Base-by-base conservation (phyloP, 2,797 vertebrate species). In the Gallirallus australis region DNA sequence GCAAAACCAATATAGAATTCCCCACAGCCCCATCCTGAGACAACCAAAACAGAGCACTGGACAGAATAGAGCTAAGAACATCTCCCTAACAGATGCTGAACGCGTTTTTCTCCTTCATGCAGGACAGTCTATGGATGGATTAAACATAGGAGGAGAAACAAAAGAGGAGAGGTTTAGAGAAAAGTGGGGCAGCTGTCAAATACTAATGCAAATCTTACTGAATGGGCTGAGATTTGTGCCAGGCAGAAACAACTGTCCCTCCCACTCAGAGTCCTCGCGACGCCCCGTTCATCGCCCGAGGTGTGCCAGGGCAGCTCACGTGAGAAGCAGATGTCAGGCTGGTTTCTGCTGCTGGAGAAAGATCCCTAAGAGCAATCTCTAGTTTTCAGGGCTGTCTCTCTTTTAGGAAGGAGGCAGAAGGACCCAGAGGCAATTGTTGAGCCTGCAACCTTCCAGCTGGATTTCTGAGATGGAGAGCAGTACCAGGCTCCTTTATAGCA, bases 401-500 rank as follows among this genome's bases (percentile, higher is more conserved):
- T 87, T 86, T 59, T 12, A 73, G 66, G 39, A 84, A 73, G 66
- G 39, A 84, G 90, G 85, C 77, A 86, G 73, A 82, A 96, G 71
- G 52, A 89, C 45, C 3, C 61, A 60, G 75, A 71, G 78, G 79
- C 20, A 82, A 88, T 37, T 95, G 92, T 53, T 97, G 66, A 53
- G 24, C 82, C 86, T 13, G 24, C 84, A 60, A 56, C 54, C 65
- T 86, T 84, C 93, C 97, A 97, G 96, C 92, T 97, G 95, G 84
- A 86, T 82, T 94, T 90, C 69, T 27, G 72, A 93, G 86, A 57
- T 30, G 84, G 94, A 97, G 86, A 97, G 96, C 94, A 82, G 96
- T 97, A 95, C 97, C 97, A 98, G 97, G 97, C 95, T 97, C 97
- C 94, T 97, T 96, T 95, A 87, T 30, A 86, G 82, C 12, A 7